Evolutionary conservation across 2,888 invertebrate species (phyloP).

Genomic region (Polietes domitor): DNA sequence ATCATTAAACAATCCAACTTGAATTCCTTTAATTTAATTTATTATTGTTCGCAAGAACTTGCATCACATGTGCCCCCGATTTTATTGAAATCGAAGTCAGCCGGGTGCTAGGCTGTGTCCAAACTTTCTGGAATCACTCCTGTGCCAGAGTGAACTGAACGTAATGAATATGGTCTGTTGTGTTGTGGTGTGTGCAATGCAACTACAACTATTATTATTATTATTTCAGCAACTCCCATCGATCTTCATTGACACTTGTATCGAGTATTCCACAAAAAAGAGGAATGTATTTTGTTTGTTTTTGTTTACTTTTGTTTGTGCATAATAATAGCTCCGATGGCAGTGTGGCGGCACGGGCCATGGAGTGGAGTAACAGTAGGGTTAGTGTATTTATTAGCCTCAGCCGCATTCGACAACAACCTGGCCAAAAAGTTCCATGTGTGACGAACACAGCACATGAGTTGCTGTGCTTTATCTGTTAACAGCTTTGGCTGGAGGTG

Average conservation of each 20-base stretch:
- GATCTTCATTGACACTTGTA: constrained; percentile 64
- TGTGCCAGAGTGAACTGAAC: neutral
- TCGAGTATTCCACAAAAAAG: constrained; percentile 36
- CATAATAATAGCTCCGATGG: constrained; percentile 62
- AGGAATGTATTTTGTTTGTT: constrained; percentile 35
- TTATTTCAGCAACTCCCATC: constrained; percentile 57
- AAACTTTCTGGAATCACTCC: neutral
- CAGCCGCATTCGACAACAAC: constrained; percentile 2
- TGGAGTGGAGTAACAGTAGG: constrained; percentile 46
- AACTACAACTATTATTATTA: constrained; percentile 52
- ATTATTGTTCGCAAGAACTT: too few species aligned
- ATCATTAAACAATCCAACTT: too few species aligned
- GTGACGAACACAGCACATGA: neutral
- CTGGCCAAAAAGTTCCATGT: neutral
- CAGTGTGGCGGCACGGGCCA: neutral
- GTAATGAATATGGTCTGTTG: neutral
- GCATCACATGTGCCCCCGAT: too few species aligned
- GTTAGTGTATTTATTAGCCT: constrained; percentile 31
- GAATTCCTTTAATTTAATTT: too few species aligned
- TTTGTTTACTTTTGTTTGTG: constrained; percentile 47
- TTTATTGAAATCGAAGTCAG: too few species aligned
- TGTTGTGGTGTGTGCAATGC: neutral
- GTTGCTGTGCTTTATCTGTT: neutral
- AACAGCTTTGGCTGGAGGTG: neutral
- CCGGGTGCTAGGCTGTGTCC: too few species aligned